Percentiles rank a stretch among this genome's conserved stretches.
These are phyloP conservation scores for Siniperca scherzeri DNA, from an alignment of 2,797 vertebrate species.

Conservation along the genomic window DNA sequence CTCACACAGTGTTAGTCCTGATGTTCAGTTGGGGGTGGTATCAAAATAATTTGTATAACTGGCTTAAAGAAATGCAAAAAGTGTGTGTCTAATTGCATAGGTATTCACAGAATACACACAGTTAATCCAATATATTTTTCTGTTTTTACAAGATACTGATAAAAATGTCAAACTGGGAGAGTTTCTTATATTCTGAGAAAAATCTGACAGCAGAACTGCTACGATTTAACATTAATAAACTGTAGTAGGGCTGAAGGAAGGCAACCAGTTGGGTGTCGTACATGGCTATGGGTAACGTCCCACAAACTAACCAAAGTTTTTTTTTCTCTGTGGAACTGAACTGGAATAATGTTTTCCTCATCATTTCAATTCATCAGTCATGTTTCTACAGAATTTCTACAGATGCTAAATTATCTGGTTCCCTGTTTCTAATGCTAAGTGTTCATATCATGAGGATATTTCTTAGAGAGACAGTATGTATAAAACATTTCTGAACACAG, in stretches of 20 bases:
- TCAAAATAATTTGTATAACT: slow-evolving; percentile 40
- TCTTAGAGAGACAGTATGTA: slow-evolving; percentile 24
- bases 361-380: slow-evolving; percentile 2
- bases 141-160: slow-evolving; percentile 36
- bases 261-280: slow-evolving; percentile 20
- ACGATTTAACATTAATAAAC: background rate
- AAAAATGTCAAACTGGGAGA: slow-evolving; percentile 24
- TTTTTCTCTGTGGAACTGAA: slow-evolving; percentile 25
- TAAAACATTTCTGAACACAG: slow-evolving; percentile 43
- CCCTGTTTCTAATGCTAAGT: slow-evolving; percentile 22
- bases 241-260: slow-evolving; percentile 11
- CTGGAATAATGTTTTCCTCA: background rate
- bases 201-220: slow-evolving; percentile 16
- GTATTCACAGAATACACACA: slow-evolving; percentile 86
- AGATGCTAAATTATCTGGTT: slow-evolving; percentile 22
- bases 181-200: background rate
- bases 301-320: slow-evolving; percentile 24
- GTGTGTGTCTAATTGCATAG: slow-evolving; percentile 68
- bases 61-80: slow-evolving; percentile 46
- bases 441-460: slow-evolving; percentile 29
- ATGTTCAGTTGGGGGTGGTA: slow-evolving; percentile 73
- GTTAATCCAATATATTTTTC: slow-evolving; percentile 33
- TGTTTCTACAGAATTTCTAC: slow-evolving; percentile 13
- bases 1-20: slow-evolving; percentile 89
- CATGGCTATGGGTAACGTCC: slow-evolving; percentile 31